A percentile compares a stretch with the other conserved stretches of the same genome.
Conservation (phyloP, 2,797 vertebrate species). For the Distichodus sexfasciatus region DNA sequence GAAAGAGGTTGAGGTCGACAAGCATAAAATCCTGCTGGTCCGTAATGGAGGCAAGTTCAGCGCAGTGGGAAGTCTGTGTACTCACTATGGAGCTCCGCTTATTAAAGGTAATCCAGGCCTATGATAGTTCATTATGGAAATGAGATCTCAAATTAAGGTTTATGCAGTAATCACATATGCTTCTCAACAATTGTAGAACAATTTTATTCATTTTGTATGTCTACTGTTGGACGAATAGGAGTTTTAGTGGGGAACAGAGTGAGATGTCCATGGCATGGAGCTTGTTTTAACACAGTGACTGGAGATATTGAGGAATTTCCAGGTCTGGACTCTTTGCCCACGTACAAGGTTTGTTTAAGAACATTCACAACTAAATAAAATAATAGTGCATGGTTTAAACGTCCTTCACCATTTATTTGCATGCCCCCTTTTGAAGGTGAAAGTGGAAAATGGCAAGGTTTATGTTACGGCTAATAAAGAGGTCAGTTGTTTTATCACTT, state of each 20-base stretch:
- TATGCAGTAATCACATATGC: too few relatives aligned
- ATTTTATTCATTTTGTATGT: not conserved
- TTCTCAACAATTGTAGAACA: too few relatives aligned
- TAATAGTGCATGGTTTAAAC: too few relatives aligned
- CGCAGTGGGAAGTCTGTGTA: slow-evolving; percentile 80
- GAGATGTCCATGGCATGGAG: slow-evolving; percentile 86
- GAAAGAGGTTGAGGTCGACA: slow-evolving; percentile 74
- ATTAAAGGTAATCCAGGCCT: slow-evolving; percentile 74
- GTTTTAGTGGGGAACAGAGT: slow-evolving; percentile 73
- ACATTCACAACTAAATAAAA: not conserved
- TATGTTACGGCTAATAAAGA: slow-evolving; percentile 75
- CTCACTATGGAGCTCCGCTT: slow-evolving; percentile 81
- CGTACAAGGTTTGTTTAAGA: slow-evolving; percentile 73
- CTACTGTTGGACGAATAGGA: slow-evolving; percentile 63
- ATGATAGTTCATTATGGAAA: too few relatives aligned
- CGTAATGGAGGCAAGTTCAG: slow-evolving; percentile 71
- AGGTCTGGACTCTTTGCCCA: slow-evolving; percentile 77
- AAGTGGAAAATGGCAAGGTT: slow-evolving; percentile 75
- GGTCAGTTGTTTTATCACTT: slow-evolving; percentile 59
- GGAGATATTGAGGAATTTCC: slow-evolving; percentile 92
- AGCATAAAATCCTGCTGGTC: slow-evolving; percentile 77
- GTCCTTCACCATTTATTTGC: too few relatives aligned
- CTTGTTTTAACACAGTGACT: slow-evolving; percentile 83
- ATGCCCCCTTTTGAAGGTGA: slow-evolving; percentile 77
- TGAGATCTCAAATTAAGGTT: too few relatives aligned